Evolutionary conservation across 2,888 invertebrate species (phyloP), one percentile per base, ranked within the genome.

Genomic region (Drosophila nr. perissopoda): DNA sequence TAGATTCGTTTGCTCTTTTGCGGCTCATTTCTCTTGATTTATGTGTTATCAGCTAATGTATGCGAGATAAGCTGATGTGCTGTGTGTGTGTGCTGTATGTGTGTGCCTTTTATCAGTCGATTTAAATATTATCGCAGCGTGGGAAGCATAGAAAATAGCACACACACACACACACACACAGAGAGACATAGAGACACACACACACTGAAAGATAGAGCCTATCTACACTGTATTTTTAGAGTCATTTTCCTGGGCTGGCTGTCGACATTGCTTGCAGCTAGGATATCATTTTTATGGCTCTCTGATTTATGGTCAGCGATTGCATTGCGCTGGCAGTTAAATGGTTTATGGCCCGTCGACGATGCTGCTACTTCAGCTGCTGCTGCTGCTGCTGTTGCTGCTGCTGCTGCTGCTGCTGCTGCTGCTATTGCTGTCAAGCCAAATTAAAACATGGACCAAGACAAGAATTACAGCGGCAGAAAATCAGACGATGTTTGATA

Each of bases 221-320:
- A 69, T 62, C 65, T 60, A 10, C 21, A 54, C 45, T 36, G 63
- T 76, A 80, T 73, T 76, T 78, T 80, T 69, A 73, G 77, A 69
- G 57, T 51, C 68, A 63, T 36, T 68, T 66, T 59, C 34, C 18
- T 33, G 36, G 4, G 66, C 45, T 29, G 58, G 25, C 6, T 31
- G 42, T 7, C 34, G 60, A 31, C 59, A 33, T 29, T 57, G 61
- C 65, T 71, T 71, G 76, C 67, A 64, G 38, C 27, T 40, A 66
- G 76, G 77, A 76, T 76, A 76, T 77, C 61, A 76, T 76, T 81
- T 83, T 81, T 81, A 87, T 83, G 72, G 82, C 58, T 49, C 71
- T 34, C 79, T 84, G 83, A 83, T 83, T 83, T 83, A 83, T 83
- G 82, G 78, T 40, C 76, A 67, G 67, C 82, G 84, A 84, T 83